Evolutionary conservation across 2,113 vertebrate species (phyloP).

Genomic region (Actenoides hombroni): DNA sequence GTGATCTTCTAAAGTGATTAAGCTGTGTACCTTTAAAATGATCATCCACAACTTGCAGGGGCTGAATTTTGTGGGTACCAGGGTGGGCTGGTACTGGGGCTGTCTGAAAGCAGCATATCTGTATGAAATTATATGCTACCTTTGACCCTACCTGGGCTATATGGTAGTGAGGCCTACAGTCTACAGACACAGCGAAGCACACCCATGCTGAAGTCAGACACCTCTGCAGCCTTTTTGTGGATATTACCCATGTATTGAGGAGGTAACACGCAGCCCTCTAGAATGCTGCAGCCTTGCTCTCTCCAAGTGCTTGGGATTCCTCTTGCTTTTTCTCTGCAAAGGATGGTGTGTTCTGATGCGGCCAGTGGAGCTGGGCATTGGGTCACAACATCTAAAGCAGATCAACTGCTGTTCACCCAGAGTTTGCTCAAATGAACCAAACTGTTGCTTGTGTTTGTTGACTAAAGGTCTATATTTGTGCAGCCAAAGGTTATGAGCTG

Average conservation of each 20-base stretch:
- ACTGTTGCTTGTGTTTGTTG: background rate
- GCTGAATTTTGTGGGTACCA: background rate
- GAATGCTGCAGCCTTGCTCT: background rate
- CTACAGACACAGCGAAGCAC: fast-evolving
- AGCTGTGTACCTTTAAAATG: background rate
- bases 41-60: background rate
- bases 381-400: background rate
- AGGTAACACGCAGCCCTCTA: background rate
- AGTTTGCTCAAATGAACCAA: background rate
- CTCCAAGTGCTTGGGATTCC: background rate
- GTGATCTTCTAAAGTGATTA: background rate
- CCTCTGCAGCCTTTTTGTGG: background rate
- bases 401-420: background rate
- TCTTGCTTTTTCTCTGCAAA: background rate
- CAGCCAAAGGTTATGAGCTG: background rate
- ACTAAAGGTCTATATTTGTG: background rate
- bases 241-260: fast-evolving
- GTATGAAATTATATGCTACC: fast-evolving
- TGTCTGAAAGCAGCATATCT: background rate
- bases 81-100: background rate
- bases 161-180: background rate
- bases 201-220: background rate
- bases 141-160: background rate
- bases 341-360: fast-evolving
- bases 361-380: background rate